Evolutionary conservation across 1,140 invertebrate genomes (phyloP).

Genomic region (Drosophila sproati): DNA sequence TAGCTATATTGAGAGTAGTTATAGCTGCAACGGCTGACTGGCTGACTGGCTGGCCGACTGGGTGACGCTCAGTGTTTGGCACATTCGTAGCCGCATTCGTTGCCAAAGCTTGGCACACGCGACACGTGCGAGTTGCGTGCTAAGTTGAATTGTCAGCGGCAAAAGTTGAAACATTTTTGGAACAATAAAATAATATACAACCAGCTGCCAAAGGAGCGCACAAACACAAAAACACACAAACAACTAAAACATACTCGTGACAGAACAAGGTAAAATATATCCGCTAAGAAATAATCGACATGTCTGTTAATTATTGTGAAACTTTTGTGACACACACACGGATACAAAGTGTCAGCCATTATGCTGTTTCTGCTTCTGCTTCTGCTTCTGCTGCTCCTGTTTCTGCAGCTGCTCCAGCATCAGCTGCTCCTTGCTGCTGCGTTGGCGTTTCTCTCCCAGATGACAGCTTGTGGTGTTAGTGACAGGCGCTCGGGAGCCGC

Average conservation of each 20-base stretch:
- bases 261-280: conserved; percentile 74
- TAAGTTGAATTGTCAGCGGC: conserved; percentile 65
- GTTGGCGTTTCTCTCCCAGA: conserved; percentile 56
- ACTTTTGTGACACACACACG: conserved; percentile 61
- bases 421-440: conserved; percentile 42
- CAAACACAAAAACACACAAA: conserved; percentile 6
- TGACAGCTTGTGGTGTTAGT: conserved; percentile 71
- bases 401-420: neutral
- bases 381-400: neutral
- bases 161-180: conserved; percentile 66
- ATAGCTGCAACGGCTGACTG: conserved; percentile 61
- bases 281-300: conserved; percentile 80
- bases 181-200: conserved; percentile 60
- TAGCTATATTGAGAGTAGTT: conserved; percentile 17
- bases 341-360: conserved; percentile 36
- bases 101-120: conserved; percentile 64
- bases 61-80: conserved; percentile 16
- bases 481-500: conserved; percentile 33
- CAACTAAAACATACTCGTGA: neutral
- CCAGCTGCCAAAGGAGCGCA: conserved; percentile 56
- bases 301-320: conserved; percentile 83
- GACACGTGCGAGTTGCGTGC: conserved; percentile 73
- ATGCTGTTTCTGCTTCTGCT: conserved; percentile 12
- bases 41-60: conserved; percentile 25
- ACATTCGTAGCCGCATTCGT: conserved; percentile 61